Percentiles rank a stretch among this genome's conserved stretches.
Conservation (phyloP, 2,113 vertebrate species). For the Oryzias melastigma region DNA sequence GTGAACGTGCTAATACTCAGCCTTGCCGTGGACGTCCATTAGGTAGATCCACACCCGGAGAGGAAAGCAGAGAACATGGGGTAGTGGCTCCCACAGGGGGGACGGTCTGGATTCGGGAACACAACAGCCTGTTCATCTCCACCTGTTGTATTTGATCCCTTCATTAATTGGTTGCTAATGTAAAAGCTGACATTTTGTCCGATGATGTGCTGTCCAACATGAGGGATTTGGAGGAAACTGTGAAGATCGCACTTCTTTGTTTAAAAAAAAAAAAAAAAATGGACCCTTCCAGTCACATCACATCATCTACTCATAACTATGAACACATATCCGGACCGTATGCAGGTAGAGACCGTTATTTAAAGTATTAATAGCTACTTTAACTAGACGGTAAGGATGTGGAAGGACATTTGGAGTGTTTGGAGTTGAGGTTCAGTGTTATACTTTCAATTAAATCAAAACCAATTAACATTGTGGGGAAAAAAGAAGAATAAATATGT, state of each 20-base stretch:
- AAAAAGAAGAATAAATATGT: too few species aligned
- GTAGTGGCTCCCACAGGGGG: neutral
- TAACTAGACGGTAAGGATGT: conserved; percentile 48
- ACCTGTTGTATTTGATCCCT: neutral
- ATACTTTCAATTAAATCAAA: too few species aligned
- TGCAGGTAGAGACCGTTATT: conserved; percentile 41
- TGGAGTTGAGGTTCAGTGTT: too few species aligned
- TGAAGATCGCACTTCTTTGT: too few species aligned
- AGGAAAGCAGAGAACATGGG: neutral
- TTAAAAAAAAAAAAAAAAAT: too few species aligned
- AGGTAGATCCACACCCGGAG: neutral
- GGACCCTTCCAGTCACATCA: too few species aligned
- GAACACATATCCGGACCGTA: conserved; percentile 17
- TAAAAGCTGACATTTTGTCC: neutral
- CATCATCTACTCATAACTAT: too few species aligned
- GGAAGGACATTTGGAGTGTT: neutral
- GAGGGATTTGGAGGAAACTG: too few species aligned
- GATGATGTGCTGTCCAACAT: too few species aligned
- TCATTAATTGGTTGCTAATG: neutral
- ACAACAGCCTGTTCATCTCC: neutral
- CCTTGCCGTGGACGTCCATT: neutral
- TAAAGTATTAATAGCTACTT: too few species aligned
- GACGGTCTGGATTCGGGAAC: neutral
- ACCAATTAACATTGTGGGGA: too few species aligned
- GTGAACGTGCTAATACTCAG: too few species aligned